Percentiles rank a stretch among this genome's conserved stretches.
phyloP scores from a whole-genome alignment of 1,140 invertebrate genomes.

The Cylas formicarius region DNA sequence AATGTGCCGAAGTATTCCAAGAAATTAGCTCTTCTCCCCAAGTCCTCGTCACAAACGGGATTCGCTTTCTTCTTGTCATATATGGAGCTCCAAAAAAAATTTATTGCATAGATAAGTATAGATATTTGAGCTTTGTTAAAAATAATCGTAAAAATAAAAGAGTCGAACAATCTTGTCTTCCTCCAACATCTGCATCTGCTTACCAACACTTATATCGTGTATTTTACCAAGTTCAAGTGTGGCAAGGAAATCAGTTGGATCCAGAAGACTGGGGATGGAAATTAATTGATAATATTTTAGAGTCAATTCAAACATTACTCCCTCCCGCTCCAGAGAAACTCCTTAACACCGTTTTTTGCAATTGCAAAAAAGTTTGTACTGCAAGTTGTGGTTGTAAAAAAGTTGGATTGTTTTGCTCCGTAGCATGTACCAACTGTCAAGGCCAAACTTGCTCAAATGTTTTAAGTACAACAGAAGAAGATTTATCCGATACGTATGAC shows the following conservation, averaged over 20 bases:
- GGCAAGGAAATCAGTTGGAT: slow-evolving; percentile 21
- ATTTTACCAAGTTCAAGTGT: slow-evolving; percentile 18
- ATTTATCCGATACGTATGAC: slow-evolving; percentile 7
- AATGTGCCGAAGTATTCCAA: slow-evolving; percentile 35
- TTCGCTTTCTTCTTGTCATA: slow-evolving; percentile 35
- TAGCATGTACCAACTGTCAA: slow-evolving; percentile 20
- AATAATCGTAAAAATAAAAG: slow-evolving; percentile 30
- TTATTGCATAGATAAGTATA: slow-evolving; percentile 28
- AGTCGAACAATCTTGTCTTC: slow-evolving; percentile 35
- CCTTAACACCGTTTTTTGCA: slow-evolving; percentile 23
- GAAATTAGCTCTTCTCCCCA: slow-evolving; percentile 31
- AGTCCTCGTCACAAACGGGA: slow-evolving; percentile 29
- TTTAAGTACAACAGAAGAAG: slow-evolving; percentile 30
- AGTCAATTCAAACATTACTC: slow-evolving; percentile 28
- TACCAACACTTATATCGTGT: slow-evolving; percentile 29
- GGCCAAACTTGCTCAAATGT: slow-evolving; percentile 17
- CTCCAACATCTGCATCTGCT: slow-evolving; percentile 36
- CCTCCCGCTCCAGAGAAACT: slow-evolving; percentile 30
- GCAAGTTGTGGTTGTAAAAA: slow-evolving; percentile 5
- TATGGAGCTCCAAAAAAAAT: slow-evolving; percentile 38
- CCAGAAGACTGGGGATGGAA: slow-evolving; percentile 22
- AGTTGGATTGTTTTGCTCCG: background rate
- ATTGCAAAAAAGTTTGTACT: slow-evolving; percentile 14
- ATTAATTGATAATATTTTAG: slow-evolving; percentile 25
- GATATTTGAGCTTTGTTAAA: slow-evolving; percentile 34